Evolutionary conservation across 1,140 invertebrate genomes (phyloP).

Genomic region (Conopomorpha cramerella): DNA sequence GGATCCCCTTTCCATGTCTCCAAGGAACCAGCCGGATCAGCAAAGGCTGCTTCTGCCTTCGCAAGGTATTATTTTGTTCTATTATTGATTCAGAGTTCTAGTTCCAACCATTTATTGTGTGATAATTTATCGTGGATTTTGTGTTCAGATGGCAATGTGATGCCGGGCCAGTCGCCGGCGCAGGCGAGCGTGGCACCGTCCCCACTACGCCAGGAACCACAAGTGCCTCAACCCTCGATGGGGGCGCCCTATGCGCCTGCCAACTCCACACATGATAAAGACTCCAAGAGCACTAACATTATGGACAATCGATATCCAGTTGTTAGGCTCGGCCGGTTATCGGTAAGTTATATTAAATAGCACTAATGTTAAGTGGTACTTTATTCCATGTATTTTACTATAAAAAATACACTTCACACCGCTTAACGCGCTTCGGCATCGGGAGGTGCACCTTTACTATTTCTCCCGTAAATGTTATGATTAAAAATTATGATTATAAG

Average conservation of each 20-base stretch:
- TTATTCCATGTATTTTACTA: no score
- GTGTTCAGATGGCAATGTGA: slow-evolving; percentile 36
- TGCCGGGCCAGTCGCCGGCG: slow-evolving; percentile 61
- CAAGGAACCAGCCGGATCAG: slow-evolving; percentile 56
- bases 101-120: no score
- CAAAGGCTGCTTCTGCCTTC: slow-evolving; percentile 41
- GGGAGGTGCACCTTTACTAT: no score
- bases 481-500: no score
- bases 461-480: no score
- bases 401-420: no score
- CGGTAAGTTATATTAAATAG: no score
- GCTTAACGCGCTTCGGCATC: no score
- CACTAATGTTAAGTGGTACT: no score
- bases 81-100: no score
- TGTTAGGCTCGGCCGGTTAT: slow-evolving; percentile 44
- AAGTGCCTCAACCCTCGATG: slow-evolving; percentile 58
- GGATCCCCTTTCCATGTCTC: slow-evolving; percentile 59
- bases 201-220: slow-evolving; percentile 44
- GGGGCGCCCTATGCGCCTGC: slow-evolving; percentile 39
- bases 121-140: no score
- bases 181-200: slow-evolving; percentile 62
- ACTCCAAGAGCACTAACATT: slow-evolving; percentile 23
- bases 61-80: no score
- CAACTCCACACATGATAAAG: background rate
- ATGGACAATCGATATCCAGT: slow-evolving; percentile 46